Evolutionary conservation across 2,888 invertebrate genomes (phyloP).

Genomic region (Polyploca ridens): DNA sequence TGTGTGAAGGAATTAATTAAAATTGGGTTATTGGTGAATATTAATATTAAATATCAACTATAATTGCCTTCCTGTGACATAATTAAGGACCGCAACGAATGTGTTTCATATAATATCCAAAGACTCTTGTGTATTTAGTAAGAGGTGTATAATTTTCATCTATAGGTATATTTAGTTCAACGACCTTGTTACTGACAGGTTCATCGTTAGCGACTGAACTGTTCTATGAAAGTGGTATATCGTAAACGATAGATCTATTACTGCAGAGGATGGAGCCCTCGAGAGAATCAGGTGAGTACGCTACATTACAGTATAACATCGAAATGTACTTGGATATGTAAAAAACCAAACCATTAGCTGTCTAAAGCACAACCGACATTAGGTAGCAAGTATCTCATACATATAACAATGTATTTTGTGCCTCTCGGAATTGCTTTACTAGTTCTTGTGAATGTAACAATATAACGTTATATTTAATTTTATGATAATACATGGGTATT

Average conservation of each 20-base stretch:
- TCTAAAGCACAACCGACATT: background rate
- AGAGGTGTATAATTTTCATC: constrained; percentile 64
- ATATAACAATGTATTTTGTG: background rate
- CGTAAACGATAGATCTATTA: constrained; percentile 62
- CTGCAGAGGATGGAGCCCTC: constrained; percentile 78
- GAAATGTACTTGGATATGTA: background rate
- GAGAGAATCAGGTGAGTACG: constrained; percentile 78
- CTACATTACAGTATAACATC: constrained; percentile 14
- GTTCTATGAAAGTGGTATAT: constrained; percentile 77
- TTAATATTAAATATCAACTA: constrained; percentile 23
- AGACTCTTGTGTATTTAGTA: constrained; percentile 44
- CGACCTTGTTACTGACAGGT: constrained; percentile 85
- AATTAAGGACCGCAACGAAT: constrained; percentile 32
- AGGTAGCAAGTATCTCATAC: background rate
- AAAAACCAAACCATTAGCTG: background rate
- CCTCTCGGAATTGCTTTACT: background rate
- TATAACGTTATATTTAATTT: background rate
- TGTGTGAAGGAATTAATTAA: constrained; percentile 43
- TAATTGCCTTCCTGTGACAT: constrained; percentile 24
- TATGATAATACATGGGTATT: background rate
- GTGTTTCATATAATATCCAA: constrained; percentile 44
- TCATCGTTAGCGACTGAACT: constrained; percentile 79
- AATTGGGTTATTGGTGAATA: constrained; percentile 44
- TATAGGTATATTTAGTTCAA: constrained; percentile 84
- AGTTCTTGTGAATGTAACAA: background rate